These are phyloP conservation scores for Phylloscopus collybita DNA, from an alignment of 2,797 vertebrate genomes.

Conservation along the genomic window DNA sequence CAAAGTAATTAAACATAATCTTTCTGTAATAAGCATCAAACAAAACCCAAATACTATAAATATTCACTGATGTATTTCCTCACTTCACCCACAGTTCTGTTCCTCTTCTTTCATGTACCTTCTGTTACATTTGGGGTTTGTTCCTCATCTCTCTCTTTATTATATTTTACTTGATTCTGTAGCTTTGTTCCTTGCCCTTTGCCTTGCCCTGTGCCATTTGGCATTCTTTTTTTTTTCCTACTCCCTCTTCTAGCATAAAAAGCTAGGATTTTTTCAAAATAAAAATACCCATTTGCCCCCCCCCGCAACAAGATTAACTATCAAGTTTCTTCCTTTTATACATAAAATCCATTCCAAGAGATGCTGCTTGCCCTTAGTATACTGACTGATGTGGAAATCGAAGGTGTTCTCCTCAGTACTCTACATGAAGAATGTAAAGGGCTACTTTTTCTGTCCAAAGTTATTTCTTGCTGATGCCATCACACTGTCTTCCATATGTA, in stretches of 20 bases:
- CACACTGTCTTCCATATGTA: not conserved
- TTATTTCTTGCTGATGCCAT: not conserved
- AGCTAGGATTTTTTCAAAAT: not conserved
- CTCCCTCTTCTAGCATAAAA: not conserved
- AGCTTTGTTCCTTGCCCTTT: not conserved
- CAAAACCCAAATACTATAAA: not conserved
- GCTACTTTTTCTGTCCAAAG: not conserved
- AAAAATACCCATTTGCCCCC: not conserved
- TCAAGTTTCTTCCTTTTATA: not conserved
- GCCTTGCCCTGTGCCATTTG: not conserved
- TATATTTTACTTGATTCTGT: not conserved
- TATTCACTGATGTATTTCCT: not conserved
- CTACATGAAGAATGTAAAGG: not conserved
- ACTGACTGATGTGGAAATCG: not conserved
- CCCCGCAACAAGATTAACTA: not conserved
- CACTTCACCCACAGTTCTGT: not conserved
- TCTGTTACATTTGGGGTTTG: not conserved
- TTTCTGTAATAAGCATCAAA: not conserved
- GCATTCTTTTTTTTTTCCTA: not conserved
- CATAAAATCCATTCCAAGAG: not conserved
- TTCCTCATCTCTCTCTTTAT: not conserved
- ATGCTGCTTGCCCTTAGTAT: not conserved
- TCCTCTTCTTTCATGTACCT: not conserved
- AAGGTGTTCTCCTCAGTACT: not conserved
- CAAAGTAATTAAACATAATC: not conserved